Conservation (phyloP, 2,113 vertebrate species). For the Cryptomyrus ogoouensis region DNA sequence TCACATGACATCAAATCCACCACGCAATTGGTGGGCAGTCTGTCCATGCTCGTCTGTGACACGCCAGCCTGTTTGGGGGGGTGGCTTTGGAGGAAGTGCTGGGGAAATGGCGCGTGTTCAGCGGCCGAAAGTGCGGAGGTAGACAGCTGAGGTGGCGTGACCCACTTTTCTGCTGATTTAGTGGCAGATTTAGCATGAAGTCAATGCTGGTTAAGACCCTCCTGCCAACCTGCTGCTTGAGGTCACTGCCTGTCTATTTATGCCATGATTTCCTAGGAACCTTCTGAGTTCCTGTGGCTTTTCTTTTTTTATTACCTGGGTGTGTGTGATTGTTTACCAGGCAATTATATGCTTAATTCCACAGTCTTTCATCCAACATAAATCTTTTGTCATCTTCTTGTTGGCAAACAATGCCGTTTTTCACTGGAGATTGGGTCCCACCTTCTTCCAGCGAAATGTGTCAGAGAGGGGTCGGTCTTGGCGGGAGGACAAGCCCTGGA, state of each 20-base stretch:
- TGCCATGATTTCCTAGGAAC: background rate
- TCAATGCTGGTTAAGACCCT: background rate
- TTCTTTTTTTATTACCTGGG: background rate
- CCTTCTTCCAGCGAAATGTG: background rate
- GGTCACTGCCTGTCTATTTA: background rate
- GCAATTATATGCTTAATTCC: background rate
- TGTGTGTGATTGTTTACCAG: background rate
- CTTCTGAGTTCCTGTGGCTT: background rate
- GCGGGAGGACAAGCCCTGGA: fast-evolving
- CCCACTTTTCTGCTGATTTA: background rate
- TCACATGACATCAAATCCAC: background rate
- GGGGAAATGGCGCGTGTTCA: background rate
- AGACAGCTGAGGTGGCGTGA: background rate
- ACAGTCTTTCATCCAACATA: background rate
- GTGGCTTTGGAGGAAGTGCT: background rate
- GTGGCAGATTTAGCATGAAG: background rate
- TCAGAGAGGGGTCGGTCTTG: background rate
- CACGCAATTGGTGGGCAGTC: background rate
- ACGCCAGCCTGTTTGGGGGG: background rate
- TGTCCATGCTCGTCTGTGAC: background rate
- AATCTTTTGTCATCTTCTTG: background rate
- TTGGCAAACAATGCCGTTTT: background rate
- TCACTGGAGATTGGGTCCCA: background rate
- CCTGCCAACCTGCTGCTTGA: background rate
- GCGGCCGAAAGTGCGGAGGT: background rate